Evolutionary conservation across 23 tunicate species (phyloP).

Genomic region (Halocynthia roretzi): DNA sequence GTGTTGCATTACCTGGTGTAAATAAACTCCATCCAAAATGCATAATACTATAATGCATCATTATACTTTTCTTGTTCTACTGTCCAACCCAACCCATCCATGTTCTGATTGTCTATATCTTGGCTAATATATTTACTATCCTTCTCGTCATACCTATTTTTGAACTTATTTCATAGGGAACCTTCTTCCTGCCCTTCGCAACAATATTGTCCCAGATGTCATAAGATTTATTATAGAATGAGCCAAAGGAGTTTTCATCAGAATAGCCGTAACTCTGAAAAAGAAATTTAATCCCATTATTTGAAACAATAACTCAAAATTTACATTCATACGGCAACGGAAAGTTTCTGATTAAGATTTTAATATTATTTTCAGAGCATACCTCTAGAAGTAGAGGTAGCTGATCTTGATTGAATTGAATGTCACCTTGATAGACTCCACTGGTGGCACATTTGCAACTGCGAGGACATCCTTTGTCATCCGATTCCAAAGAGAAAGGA

Average conservation of each 20-base stretch:
- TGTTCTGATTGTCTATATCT: background rate
- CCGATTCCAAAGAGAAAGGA: slow-evolving; percentile 4
- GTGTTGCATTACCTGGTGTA: no score
- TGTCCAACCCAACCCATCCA: background rate
- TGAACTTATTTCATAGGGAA: background rate
- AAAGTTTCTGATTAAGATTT: background rate
- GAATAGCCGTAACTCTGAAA: background rate
- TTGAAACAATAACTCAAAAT: background rate
- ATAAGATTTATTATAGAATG: background rate
- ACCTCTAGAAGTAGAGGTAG: background rate
- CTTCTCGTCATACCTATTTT: background rate
- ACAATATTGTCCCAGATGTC: slow-evolving; percentile 4
- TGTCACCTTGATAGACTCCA: slow-evolving; percentile 7
- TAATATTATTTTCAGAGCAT: background rate
- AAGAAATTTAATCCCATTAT: background rate
- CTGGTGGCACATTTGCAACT: slow-evolving; percentile 11
- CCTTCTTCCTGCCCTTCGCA: slow-evolving; percentile 4
- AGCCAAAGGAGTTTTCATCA: background rate
- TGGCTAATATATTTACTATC: background rate
- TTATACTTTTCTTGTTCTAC: no score
- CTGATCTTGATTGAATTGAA: background rate
- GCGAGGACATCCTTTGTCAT: background rate
- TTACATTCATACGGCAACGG: background rate
- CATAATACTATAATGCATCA: no score
- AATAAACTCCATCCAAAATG: no score